A percentile compares a stretch with the other conserved stretches of the same genome.
Evolutionary conservation across 1,140 invertebrate genomes (phyloP).

Genomic region (Mylabris phalerata): DNA sequence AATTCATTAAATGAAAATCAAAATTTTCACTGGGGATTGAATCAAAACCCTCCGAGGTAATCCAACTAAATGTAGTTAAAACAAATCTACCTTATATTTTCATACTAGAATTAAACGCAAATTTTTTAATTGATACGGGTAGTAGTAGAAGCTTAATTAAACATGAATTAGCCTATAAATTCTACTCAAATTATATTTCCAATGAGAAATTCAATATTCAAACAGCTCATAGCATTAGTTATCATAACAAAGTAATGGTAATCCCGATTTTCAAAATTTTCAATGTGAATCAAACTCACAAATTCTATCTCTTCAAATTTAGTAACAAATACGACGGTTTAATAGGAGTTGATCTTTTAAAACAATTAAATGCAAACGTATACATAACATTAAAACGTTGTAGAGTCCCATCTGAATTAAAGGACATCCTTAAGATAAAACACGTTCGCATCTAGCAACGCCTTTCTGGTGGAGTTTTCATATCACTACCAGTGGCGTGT

Average conservation of each 20-base stretch:
- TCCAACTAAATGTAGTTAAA: slow-evolving; percentile 1
- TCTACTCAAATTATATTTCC: not conserved
- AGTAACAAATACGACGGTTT: slow-evolving; percentile 4
- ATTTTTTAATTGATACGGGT: slow-evolving; percentile 23
- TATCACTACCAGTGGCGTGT: too few relatives aligned
- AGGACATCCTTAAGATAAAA: too few relatives aligned
- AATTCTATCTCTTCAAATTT: slow-evolving; percentile 16
- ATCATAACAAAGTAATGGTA: slow-evolving; percentile 12
- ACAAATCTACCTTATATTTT: slow-evolving; percentile 9
- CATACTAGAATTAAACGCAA: slow-evolving; percentile 13
- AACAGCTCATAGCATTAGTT: slow-evolving; percentile 15
- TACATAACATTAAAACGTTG: not conserved
- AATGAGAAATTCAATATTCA: slow-evolving; percentile 13
- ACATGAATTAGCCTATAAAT: slow-evolving; percentile 7
- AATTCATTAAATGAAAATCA: too few relatives aligned
- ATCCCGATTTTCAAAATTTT: slow-evolving; percentile 6
- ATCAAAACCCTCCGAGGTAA: not conserved
- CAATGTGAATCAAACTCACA: slow-evolving; percentile 1
- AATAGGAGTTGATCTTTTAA: slow-evolving; percentile 6
- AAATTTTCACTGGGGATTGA: not conserved
- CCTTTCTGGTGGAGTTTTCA: too few relatives aligned
- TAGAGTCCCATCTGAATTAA: too few relatives aligned
- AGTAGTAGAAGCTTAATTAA: slow-evolving; percentile 16
- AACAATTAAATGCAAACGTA: slow-evolving; percentile 1
- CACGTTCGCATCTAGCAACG: too few relatives aligned